These are phyloP conservation scores for Melieria crassipennis DNA, from an alignment of 2,888 invertebrate genomes.

Conservation along the genomic window DNA sequence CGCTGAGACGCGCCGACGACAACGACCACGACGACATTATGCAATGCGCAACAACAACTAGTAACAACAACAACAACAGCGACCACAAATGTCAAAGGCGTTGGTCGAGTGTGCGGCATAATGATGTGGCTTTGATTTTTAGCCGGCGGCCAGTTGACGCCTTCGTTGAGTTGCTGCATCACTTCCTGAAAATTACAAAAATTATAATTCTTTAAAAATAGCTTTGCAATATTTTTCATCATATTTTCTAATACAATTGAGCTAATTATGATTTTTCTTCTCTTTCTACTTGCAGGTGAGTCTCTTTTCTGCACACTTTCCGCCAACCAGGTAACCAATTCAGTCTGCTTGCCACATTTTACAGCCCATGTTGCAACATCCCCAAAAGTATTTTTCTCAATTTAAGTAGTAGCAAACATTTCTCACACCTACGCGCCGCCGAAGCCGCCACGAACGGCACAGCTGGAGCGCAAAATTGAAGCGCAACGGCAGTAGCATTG, in stretches of 20 bases:
- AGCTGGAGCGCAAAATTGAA: not conserved
- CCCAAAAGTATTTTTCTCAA: conserved; percentile 3
- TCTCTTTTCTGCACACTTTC: conserved; percentile 4
- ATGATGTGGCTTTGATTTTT: too few species aligned
- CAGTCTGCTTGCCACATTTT: not conserved
- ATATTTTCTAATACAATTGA: conserved; percentile 19
- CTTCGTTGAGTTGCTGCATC: too few species aligned
- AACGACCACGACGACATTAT: conserved; percentile 17
- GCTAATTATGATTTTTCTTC: conserved; percentile 20
- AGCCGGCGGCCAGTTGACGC: too few species aligned
- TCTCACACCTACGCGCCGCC: conserved; percentile 28
- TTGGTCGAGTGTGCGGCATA: too few species aligned
- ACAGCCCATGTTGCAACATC: conserved; percentile 21
- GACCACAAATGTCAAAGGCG: too few species aligned
- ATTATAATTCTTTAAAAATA: too few species aligned
- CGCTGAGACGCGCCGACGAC: conserved; percentile 27
- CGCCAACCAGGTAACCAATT: not conserved
- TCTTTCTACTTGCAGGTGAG: conserved; percentile 42
- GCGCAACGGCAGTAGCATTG: too few species aligned
- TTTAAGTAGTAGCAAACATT: conserved; percentile 25
- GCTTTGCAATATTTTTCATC: not conserved
- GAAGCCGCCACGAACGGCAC: conserved; percentile 9
- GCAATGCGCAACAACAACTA: conserved; percentile 8
- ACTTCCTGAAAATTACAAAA: too few species aligned
- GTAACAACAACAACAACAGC: too few species aligned